phyloP scores from a whole-genome alignment of 2,113 vertebrate species.

The Anser brachyrhynchus region DNA sequence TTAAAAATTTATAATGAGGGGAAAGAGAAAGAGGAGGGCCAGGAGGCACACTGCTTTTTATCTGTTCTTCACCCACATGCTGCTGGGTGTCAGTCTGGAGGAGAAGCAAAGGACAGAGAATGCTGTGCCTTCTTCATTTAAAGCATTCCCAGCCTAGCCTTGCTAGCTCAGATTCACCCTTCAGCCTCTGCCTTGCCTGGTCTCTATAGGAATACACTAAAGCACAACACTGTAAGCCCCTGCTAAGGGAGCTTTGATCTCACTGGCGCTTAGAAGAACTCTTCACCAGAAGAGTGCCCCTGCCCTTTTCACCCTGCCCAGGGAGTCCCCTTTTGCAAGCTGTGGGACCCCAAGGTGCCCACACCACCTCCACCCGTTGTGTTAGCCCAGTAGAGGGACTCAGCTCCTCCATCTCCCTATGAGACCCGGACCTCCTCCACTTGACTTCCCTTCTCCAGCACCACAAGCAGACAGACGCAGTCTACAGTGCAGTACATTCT shows the following conservation, averaged over 20 bases:
- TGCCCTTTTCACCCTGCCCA: not conserved
- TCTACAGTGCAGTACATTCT: fast-evolving
- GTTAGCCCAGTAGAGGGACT: not conserved
- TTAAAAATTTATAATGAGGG: not conserved
- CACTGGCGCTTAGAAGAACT: not conserved
- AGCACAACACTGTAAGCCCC: not conserved
- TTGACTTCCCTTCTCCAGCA: not conserved
- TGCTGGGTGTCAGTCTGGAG: not conserved
- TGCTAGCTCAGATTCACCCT: not conserved
- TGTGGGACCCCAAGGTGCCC: not conserved
- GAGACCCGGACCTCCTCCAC: not conserved
- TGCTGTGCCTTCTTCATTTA: not conserved
- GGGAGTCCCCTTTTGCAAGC: not conserved
- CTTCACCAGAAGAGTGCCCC: not conserved
- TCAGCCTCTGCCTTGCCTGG: not conserved
- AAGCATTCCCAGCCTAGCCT: not conserved
- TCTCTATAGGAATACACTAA: not conserved
- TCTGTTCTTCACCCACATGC: not conserved
- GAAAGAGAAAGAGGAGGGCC: not conserved
- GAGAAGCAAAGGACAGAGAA: not conserved
- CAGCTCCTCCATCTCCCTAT: too few relatives aligned
- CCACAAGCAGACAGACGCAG: not conserved
- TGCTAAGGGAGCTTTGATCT: not conserved
- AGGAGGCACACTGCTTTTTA: not conserved
- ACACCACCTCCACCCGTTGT: not conserved